These are phyloP conservation scores for Gobio gobio DNA, from an alignment of 2,113 vertebrate species.

Conservation along the genomic window DNA sequence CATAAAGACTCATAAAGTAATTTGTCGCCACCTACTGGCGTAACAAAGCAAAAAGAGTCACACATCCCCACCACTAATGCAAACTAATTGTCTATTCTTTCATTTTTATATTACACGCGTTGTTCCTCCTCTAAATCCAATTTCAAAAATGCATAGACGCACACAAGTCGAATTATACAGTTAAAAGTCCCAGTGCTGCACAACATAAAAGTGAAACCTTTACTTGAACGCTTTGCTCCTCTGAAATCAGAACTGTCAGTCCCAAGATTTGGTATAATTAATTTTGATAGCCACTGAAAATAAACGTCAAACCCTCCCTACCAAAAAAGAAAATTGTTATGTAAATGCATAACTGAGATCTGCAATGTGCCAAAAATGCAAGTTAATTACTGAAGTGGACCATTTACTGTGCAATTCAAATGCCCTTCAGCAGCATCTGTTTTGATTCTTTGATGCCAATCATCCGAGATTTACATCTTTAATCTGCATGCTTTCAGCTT, in stretches of 20 bases:
- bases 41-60: neutral
- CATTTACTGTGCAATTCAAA: constrained; percentile 3
- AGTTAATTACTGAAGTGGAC: constrained; percentile 36
- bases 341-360: constrained; percentile 7
- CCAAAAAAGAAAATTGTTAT: neutral
- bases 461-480: constrained; percentile 12
- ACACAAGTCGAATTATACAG: neutral
- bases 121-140: neutral
- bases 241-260: neutral
- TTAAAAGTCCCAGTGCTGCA: neutral
- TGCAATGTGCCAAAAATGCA: constrained; percentile 31
- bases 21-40: neutral
- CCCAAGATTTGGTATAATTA: neutral
- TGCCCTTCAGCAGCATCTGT: constrained; percentile 29
- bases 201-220: constrained; percentile 4
- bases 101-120: too few relatives aligned
- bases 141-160: neutral
- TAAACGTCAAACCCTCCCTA: neutral
- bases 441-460: constrained; percentile 40
- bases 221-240: neutral
- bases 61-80: neutral
- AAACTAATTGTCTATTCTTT: neutral
- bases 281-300: neutral
- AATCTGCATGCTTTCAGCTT: constrained; percentile 18
- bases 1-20: neutral